Evolutionary conservation across 2,797 vertebrate genomes (phyloP), one percentile per base, ranked within the genome.

Genomic region (Erethizon dorsatum): DNA sequence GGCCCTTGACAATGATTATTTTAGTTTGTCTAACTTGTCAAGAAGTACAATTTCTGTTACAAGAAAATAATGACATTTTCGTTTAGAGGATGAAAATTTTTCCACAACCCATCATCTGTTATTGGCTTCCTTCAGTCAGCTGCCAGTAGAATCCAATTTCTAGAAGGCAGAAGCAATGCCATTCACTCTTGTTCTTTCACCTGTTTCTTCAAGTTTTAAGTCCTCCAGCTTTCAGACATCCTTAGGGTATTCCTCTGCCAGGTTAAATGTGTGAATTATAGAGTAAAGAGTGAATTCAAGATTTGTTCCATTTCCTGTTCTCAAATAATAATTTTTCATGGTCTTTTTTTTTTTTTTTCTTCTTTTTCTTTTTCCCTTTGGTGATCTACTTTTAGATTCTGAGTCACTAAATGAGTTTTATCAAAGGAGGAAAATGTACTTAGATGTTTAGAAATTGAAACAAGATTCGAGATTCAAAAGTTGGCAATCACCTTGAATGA

Each of bases 121-220:
- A 96, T 17, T 98, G 98, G 96, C 97, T 98, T 95, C 97, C 93
- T 98, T 90, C 97, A 98, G 75, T 94, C 10, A 1, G 97, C 97
- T 98, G 97, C 97, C 96, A 95, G 12, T 78, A 96, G 98, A 96
- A 97, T 98, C 96, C 97, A 97, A 56, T 98, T 98, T 97, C 71
- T 98, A 95, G 97, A 91, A 98, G 96, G 96, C 95, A 86, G 78
- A 98, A 92, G 61, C 77, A 86, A 69, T 97, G 93, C 97, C 98
- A 97, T 97, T 97, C 97, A 90, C 83, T 95, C 63, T 91, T 94
- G 31, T 96, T 97, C 78, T 97, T 98, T 95, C 90, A 93, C 97
- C 96, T 95, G 22, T 97, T 96, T 95, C 78, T 98, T 97, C 94
- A 96, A 83, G 97, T 97, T 88, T 95, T 97, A 94, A 97, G 92